Percentiles rank a stretch among this genome's conserved stretches.
Conservation (phyloP, 2,888 invertebrate species). For the Eutolmus rufibarbis region DNA sequence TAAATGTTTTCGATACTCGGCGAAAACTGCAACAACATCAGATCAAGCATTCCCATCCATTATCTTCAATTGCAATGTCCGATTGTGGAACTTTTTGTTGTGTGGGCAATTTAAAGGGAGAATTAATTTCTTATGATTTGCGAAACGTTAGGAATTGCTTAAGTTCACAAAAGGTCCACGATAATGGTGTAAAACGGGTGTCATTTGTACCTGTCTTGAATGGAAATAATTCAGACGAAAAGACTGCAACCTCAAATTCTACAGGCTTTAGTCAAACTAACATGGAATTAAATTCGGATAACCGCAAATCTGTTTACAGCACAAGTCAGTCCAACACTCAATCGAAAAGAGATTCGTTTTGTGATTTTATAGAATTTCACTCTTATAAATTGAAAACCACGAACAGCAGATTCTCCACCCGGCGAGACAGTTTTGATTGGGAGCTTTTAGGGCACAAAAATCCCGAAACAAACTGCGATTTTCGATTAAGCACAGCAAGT, state of each 20-base stretch:
- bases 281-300: conserved; percentile 40
- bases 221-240: neutral
- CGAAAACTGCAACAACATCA: conserved; percentile 53
- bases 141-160: conserved; percentile 56
- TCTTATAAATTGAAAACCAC: conserved; percentile 53
- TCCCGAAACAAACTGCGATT: neutral
- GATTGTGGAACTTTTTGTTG: conserved; percentile 60
- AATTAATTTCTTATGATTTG: conserved; percentile 59
- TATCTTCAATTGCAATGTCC: conserved; percentile 58
- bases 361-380: conserved; percentile 58
- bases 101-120: conserved; percentile 61
- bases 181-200: conserved; percentile 55
- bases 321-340: conserved; percentile 49
- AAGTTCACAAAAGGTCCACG: conserved; percentile 54
- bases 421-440: conserved; percentile 60
- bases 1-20: conserved; percentile 60
- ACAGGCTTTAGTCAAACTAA: neutral
- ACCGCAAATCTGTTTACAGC: conserved; percentile 39
- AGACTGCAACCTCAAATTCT: neutral
- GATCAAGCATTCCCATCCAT: conserved; percentile 54
- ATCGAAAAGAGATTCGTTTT: conserved; percentile 56
- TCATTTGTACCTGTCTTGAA: conserved; percentile 55
- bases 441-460: conserved; percentile 52
- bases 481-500: neutral
- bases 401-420: conserved; percentile 51